These are phyloP conservation scores for Ypsolopha sequella DNA, from an alignment of 2,888 invertebrate genomes.

Conservation along the genomic window DNA sequence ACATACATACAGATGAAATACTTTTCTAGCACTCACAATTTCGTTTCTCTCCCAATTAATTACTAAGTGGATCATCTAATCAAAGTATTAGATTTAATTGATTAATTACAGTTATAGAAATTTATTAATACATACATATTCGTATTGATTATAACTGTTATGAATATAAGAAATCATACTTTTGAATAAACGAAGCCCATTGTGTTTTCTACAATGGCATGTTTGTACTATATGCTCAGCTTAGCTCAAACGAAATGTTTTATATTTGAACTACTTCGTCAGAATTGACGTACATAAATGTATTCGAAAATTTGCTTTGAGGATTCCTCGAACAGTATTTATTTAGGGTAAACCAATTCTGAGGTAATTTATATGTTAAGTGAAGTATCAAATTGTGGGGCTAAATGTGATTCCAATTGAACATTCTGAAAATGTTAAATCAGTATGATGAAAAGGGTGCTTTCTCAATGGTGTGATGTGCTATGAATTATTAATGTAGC, in stretches of 20 bases:
- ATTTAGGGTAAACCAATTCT: neutral
- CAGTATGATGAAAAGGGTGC: constrained; percentile 64
- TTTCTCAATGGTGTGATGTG: constrained; percentile 65
- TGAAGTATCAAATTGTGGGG: no score
- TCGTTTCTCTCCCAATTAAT: neutral
- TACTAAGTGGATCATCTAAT: neutral
- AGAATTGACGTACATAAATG: neutral
- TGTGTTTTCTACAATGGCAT: constrained; percentile 3
- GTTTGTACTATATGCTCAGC: neutral
- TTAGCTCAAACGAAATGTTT: neutral
- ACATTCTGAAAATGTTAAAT: constrained; percentile 22
- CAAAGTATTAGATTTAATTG: neutral
- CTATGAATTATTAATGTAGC: constrained; percentile 62
- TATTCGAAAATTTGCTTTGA: neutral
- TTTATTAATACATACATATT: neutral
- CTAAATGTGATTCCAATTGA: no score
- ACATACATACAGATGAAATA: no score
- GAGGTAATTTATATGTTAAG: neutral
- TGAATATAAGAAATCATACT: neutral
- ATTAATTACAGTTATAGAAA: no score
- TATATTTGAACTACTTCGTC: neutral
- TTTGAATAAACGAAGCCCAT: neutral
- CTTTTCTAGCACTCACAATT: no score
- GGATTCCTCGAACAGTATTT: neutral
- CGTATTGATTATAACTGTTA: neutral